Conservation (phyloP, 1,140 invertebrate species). For the Drosophila pachea region DNA sequence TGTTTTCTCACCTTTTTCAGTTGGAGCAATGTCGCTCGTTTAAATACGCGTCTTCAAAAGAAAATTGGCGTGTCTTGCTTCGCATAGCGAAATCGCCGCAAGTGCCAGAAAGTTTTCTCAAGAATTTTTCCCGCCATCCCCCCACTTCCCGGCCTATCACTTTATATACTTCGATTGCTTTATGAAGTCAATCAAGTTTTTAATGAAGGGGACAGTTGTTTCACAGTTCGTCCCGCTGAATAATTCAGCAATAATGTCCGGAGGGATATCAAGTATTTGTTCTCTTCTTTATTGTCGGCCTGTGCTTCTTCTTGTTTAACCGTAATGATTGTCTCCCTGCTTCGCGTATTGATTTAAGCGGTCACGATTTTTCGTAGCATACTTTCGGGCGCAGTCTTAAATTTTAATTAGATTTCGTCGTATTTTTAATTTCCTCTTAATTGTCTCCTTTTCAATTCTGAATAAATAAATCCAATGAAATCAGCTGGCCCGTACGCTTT, state of each 20-base stretch:
- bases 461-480: neutral
- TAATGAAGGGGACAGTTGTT: constrained; percentile 56
- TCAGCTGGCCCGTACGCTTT: constrained; percentile 41
- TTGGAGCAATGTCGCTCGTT: constrained; percentile 18
- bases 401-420: constrained; percentile 24
- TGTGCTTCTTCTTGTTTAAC: neutral
- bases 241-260: constrained; percentile 44
- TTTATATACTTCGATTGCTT: constrained; percentile 43
- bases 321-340: constrained; percentile 1
- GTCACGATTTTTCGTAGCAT: constrained; percentile 14
- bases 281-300: neutral
- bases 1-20: constrained; percentile 5
- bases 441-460: constrained; percentile 33
- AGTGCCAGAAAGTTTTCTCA: constrained; percentile 30
- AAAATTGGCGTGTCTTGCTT: constrained; percentile 19
- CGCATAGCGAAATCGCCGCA: constrained; percentile 33
- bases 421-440: constrained; percentile 54
- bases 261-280: constrained; percentile 14
- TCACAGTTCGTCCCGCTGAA: constrained; percentile 23
- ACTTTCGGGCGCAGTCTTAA: constrained; percentile 23
- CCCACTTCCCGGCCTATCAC: constrained; percentile 11
- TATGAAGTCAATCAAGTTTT: constrained; percentile 73
- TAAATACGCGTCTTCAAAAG: constrained; percentile 1
- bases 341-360: constrained; percentile 28
- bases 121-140: neutral